These are phyloP conservation scores for Rhinolophus ferrumequinum DNA, from an alignment of 2,113 vertebrate genomes.

Conservation along the genomic window DNA sequence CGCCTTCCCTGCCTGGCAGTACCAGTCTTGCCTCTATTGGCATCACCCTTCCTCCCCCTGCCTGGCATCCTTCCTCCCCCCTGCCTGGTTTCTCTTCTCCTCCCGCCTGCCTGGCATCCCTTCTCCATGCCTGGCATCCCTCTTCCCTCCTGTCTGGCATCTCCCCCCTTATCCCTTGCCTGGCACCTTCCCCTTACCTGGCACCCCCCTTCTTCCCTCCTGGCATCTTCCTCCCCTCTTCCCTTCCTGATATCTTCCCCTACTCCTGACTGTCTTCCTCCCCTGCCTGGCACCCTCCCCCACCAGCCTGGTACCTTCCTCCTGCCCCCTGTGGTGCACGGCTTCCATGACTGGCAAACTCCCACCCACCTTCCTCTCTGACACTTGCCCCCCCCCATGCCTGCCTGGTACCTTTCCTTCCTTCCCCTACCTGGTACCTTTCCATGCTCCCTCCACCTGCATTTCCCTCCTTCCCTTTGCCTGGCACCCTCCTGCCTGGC, in stretches of 20 bases:
- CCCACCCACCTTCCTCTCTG: background rate
- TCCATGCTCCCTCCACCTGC: background rate
- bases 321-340: background rate
- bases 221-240: background rate
- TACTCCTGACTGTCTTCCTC: background rate
- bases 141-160: background rate
- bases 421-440: background rate
- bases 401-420: background rate
- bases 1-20: constrained; percentile 27
- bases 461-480: background rate
- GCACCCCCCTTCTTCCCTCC: background rate
- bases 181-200: constrained; percentile 25
- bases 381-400: background rate
- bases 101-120: background rate
- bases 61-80: constrained; percentile 26
- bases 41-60: background rate
- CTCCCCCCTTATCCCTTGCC: background rate
- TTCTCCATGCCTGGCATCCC: background rate
- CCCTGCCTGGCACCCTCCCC: background rate
- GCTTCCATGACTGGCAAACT: background rate
- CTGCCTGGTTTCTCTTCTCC: background rate
- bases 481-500: background rate
- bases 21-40: background rate
- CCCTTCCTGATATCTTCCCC: background rate
- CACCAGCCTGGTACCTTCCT: background rate